These are phyloP conservation scores for Nomada lathburiana DNA, from an alignment of 2,888 invertebrate genomes.

Conservation along the genomic window DNA sequence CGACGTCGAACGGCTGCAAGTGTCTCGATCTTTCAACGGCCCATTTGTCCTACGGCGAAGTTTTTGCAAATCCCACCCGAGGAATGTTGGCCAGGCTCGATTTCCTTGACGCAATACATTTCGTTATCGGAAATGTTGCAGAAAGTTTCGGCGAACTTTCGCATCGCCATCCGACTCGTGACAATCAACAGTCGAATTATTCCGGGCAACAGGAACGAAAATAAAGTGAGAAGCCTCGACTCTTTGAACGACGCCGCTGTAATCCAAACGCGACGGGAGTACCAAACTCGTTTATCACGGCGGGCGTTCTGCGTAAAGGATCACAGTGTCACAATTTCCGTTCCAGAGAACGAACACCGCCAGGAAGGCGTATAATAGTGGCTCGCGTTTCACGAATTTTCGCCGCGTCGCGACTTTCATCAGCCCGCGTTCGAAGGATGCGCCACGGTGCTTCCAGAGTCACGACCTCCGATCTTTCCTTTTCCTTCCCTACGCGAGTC, in stretches of 20 bases:
- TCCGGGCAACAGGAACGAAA: background rate
- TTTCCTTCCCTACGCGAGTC: conserved; percentile 1
- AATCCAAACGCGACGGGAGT: background rate
- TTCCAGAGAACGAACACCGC: background rate
- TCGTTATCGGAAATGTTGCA: conserved; percentile 37
- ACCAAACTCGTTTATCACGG: background rate
- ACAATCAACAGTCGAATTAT: conserved; percentile 23
- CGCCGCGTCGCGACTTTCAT: conserved; percentile 14
- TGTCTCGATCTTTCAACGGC: conserved; percentile 7
- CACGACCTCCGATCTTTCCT: conserved; percentile 10
- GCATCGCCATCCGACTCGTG: conserved; percentile 13
- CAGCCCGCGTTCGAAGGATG: conserved; percentile 19
- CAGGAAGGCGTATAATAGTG: background rate
- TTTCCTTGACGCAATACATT: conserved; percentile 29
- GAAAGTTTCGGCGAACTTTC: conserved; percentile 26
- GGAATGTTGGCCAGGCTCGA: conserved; percentile 7
- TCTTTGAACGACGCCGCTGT: too few species aligned
- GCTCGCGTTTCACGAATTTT: conserved; percentile 34
- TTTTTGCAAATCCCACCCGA: conserved; percentile 26
- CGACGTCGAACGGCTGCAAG: conserved; percentile 2
- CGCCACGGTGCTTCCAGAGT: background rate
- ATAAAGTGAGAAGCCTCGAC: background rate
- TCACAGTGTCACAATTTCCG: background rate
- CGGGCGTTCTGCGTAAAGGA: background rate
- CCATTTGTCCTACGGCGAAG: conserved; percentile 22